Conservation (phyloP, 2,113 vertebrate species). For the Ptilonorhynchus violaceus region DNA sequence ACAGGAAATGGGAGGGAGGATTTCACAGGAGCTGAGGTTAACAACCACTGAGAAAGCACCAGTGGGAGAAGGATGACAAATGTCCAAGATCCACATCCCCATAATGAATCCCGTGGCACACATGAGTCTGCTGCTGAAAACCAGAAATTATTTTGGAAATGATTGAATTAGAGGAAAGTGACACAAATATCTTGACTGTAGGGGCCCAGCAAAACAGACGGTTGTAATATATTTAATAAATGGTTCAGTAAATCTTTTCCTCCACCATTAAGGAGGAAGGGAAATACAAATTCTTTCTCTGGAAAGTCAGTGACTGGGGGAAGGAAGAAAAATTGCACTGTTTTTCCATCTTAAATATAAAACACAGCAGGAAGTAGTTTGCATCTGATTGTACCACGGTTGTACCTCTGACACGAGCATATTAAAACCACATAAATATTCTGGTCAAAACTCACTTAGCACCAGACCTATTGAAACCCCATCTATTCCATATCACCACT, state of each 20-base stretch:
- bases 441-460: not conserved
- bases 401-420: not conserved
- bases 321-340: slow-evolving; percentile 10
- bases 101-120: not conserved
- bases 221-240: slow-evolving; percentile 35
- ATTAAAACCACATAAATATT: not conserved
- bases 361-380: not conserved
- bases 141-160: slow-evolving; percentile 40
- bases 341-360: slow-evolving; percentile 15
- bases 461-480: not conserved
- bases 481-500: slow-evolving; percentile 25
- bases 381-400: not conserved
- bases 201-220: not conserved
- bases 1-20: not conserved
- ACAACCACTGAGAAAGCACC: not conserved
- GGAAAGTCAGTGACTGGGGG: not conserved
- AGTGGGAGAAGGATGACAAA: not conserved
- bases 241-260: slow-evolving; percentile 16
- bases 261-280: not conserved
- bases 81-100: not conserved
- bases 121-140: not conserved
- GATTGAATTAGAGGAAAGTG: slow-evolving; percentile 21
- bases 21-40: not conserved
- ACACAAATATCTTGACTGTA: slow-evolving; percentile 20
- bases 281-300: slow-evolving; percentile 3